These are phyloP conservation scores for Caenorhabditis virilis DNA, from an alignment of 2,888 invertebrate species.

Conservation along the genomic window DNA sequence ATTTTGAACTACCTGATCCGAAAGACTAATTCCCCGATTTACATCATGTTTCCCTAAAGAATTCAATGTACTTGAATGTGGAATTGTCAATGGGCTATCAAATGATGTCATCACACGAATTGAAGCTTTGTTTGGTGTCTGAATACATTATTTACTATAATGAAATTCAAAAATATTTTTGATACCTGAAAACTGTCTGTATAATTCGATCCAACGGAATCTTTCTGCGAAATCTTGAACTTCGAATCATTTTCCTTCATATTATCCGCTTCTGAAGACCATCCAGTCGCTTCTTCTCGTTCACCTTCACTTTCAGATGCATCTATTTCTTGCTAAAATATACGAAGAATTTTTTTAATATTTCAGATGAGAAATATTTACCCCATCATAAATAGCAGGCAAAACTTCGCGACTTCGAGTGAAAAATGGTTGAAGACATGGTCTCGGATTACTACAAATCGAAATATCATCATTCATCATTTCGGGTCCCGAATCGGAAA, in stretches of 20 bases:
- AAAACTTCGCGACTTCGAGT: conserved; percentile 31
- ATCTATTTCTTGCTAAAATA: conserved; percentile 10
- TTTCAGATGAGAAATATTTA: not conserved
- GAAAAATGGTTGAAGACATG: conserved; percentile 57
- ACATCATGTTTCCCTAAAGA: conserved; percentile 9
- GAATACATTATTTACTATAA: too few species aligned
- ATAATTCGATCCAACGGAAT: conserved; percentile 17
- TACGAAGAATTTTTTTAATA: not conserved
- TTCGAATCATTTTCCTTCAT: conserved; percentile 17
- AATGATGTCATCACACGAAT: not conserved
- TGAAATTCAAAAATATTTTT: not conserved
- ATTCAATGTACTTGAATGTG: not conserved
- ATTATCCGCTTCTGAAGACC: conserved; percentile 33
- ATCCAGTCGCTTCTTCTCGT: conserved; percentile 22
- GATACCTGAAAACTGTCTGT: conserved; percentile 6
- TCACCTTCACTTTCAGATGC: conserved; percentile 34
- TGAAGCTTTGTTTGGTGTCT: conserved; percentile 5
- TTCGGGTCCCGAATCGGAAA: conserved; percentile 36
- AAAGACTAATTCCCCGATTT: conserved; percentile 18
- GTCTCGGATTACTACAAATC: conserved; percentile 63
- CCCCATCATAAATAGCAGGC: conserved; percentile 31
- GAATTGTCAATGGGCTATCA: not conserved
- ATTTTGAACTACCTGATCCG: conserved; percentile 27
- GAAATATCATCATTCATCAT: conserved; percentile 55
- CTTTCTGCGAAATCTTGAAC: conserved; percentile 14